Evolutionary conservation across 2,888 invertebrate genomes (phyloP), one percentile per base, ranked within the genome.

Genomic region (Glaucopsyche alexis): DNA sequence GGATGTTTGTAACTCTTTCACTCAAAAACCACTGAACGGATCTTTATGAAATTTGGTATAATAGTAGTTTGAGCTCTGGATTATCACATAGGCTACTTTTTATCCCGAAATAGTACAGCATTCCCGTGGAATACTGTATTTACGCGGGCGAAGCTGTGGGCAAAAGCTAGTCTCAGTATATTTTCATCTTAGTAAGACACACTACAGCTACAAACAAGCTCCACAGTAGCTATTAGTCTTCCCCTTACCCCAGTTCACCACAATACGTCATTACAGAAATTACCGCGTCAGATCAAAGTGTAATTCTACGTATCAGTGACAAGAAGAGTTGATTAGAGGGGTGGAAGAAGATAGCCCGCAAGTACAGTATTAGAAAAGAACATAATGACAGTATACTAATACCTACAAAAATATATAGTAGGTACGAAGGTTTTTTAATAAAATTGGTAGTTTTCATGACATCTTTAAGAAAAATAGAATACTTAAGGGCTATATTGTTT

Each of bases 131-230:
- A 29, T 29, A 29, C 29, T 29, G 29, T 29, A 29, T 29, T 29
- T 29, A 29, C 29, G 29, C 29, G 29, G 29, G 29, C 29, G 29
- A 29, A 29, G 29, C 29, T 4, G 29, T 4, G 29, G 29, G 29
- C 29, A 2, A 29, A 29, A 29, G 29, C 47, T 47, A 47, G 9
- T 47, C 47, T 13, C 5, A 19, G 5, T 60, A 7, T 38, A 38
- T 60, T 2, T 38, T 14, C 29, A 60, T 60, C 29, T 38, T 11
- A 38, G 11, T 29, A 29, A 60, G 7, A 7, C 2, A 60, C 29
- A 52, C 8, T 9, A n/a, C 14, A 52, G n/a, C 11, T 38, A 60
- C 29, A 60, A 60, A 60, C 60, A 75, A 75, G 76, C 75, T 73
- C 70, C 73, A 73, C 13, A n/a, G 9, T 11, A 67, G 13, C 42